Conservation (phyloP, 1,140 invertebrate genomes). For the Lerema accius region DNA sequence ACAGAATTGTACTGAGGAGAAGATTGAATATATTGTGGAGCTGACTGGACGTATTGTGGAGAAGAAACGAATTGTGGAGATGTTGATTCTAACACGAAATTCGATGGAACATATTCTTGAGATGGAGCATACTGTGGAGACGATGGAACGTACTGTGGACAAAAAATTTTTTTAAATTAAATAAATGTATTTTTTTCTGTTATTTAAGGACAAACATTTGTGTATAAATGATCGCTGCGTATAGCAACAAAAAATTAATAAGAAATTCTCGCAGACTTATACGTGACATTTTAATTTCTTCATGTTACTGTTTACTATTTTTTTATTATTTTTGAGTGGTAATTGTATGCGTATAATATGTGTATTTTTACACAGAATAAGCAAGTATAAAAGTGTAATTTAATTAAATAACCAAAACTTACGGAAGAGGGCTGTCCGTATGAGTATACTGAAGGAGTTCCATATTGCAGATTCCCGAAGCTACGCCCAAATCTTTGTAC, state of each 20-base stretch:
- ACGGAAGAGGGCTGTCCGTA: constrained; percentile 5
- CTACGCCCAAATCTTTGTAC: not conserved
- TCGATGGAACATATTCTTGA: constrained; percentile 2
- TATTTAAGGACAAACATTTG: too few species aligned
- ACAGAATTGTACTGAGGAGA: constrained; percentile 7
- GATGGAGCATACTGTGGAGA: constrained; percentile 1
- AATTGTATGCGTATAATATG: too few species aligned
- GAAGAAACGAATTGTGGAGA: not conserved
- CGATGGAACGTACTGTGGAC: constrained; percentile 7
- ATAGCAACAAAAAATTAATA: too few species aligned
- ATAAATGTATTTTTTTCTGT: too few species aligned
- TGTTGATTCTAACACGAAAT: not conserved
- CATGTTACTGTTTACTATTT: too few species aligned
- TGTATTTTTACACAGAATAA: too few species aligned
- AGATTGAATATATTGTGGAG: constrained; percentile 9
- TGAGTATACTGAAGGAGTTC: not conserved
- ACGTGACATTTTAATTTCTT: too few species aligned
- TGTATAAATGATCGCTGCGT: too few species aligned
- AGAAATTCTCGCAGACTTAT: too few species aligned
- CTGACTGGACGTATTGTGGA: constrained; percentile 7
- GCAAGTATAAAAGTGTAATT: too few species aligned
- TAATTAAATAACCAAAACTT: constrained; percentile 15
- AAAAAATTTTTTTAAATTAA: too few species aligned
- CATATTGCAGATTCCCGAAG: not conserved
- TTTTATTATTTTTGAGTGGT: too few species aligned